Percentiles rank a stretch among this genome's conserved stretches.
These are phyloP conservation scores for Hydra vulgaris DNA, from an alignment of 30 jellyfish, hydroid and myxozoan species.

Conservation along the genomic window DNA sequence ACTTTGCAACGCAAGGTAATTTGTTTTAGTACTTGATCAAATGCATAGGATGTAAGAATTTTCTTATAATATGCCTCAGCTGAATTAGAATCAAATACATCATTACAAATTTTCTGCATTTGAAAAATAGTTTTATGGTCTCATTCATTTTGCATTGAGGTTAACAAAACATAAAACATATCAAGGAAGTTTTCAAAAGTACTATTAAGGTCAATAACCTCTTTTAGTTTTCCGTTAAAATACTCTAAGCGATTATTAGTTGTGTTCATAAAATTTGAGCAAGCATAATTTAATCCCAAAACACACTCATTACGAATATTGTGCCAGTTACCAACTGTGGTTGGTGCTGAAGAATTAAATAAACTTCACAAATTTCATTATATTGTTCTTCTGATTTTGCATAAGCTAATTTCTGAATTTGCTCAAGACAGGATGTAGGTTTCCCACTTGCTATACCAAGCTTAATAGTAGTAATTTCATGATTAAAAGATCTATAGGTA, in stretches of 20 bases:
- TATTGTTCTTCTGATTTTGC: no score
- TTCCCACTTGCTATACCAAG: no score
- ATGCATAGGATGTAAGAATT: conserved; percentile 35
- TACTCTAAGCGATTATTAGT: conserved; percentile 44
- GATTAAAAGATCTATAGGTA: no score
- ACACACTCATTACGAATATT: conserved; percentile 48
- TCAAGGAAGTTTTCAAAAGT: conserved; percentile 15
- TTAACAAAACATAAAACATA: conserved; percentile 1
- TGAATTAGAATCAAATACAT: background rate
- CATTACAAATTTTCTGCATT: background rate
- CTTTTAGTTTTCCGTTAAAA: conserved; percentile 33
- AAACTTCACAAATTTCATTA: background rate
- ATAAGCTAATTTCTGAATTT: no score
- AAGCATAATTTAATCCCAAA: conserved; percentile 16
- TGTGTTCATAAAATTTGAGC: conserved; percentile 13
- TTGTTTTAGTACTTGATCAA: conserved; percentile 3
- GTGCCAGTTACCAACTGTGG: conserved; percentile 31
- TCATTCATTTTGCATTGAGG: conserved; percentile 24
- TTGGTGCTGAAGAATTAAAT: conserved; percentile 5
- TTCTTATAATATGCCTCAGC: background rate
- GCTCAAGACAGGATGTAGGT: no score
- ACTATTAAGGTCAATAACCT: conserved; percentile 11
- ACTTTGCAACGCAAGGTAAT: background rate
- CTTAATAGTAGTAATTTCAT: no score
- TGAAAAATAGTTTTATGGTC: conserved; percentile 22